Base-by-base conservation (phyloP, 2,888 invertebrate genomes). In the Acanthosepion pharaonis region DNA sequence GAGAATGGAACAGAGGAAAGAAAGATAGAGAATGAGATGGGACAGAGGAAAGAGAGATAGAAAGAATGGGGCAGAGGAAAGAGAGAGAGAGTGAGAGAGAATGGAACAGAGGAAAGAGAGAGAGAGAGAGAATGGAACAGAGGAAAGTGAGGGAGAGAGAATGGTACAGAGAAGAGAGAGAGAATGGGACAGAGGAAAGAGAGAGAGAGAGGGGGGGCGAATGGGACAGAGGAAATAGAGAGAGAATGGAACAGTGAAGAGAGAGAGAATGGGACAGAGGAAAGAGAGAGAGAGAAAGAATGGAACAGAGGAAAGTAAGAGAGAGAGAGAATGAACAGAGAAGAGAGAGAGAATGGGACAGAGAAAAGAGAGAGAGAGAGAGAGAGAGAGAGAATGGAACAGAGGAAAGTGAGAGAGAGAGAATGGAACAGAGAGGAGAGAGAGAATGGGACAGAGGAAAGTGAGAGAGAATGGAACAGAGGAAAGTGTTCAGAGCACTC, bases 241-340 rank as follows among this genome's bases (percentile, higher is more conserved):
- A 64, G 25, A 64, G 6, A 64, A 42, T 8, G 55, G 33, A 55
- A n/a, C 28, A 51, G 92, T n/a, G 91, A 33, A 91, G 91, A 78
- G 20, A 42, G 94, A 23, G 49, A 42, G 94, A n/a, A 42, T 8
- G 55, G 33, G 59, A n/a, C 28, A 51, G 92, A 51, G 91, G 33
- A 33, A 33, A 91, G 91, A 78, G 20, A 42, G 94, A 23, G 49
- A 42, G 94, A 94, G 92, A 94, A 92, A 94, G 91, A 18, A 18
- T 6, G 59, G 18, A 8, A 2, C 20, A 59, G 59, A 33, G 33
- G 33, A 33, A 33, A n/a, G n/a, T n/a, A n/a, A 64, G 64, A 25
- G 64, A 25, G 25, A 64, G 64, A 25, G 64, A 64, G 25, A 25
- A 23, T 25, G 64, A 25, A 25, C 0, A 18, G 23, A 25, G 1